Evolutionary conservation across 1,140 invertebrate species (phyloP), one percentile per base, ranked within the genome.

Genomic region (Cecropterus lyciades): DNA sequence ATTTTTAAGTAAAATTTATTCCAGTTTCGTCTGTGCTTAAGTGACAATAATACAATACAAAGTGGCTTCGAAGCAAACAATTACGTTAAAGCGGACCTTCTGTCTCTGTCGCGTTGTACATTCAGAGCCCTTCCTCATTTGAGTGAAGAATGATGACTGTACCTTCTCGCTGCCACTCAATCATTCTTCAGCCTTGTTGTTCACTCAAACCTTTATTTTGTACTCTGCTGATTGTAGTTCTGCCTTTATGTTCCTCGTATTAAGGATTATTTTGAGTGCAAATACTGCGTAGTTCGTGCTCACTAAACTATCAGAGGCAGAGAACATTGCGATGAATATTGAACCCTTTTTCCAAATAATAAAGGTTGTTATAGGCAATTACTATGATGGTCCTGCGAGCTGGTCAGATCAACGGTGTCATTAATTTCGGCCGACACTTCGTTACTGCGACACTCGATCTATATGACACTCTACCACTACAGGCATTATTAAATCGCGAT

Each of bases 371-470:
- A 27, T 3, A 33, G 30, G 15, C 20, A 14, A 1, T 16, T 1
- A 46, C 43, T 16, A 10, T 20, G 2, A 9, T 0, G 16, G 37
- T 42, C 3, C 10, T 43, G 45, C 8, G 30, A 45, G 45, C 30
- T 30, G 15, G 59, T 24, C 59, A 42, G 59, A 52, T 62, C 59
- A 62, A 13, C 48, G 30, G 20, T 51, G 59, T 52, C 46, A 63
- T 52, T 42, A 63, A 63, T 63, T 48, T 51, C 37, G 1, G 33
- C 16, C 59, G 59, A 63, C 48, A 63, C 59, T 63, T 63, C 59
- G 59, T 63, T 63, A 51, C 46, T 20, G 59, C 48, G 59, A 63
- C 59, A 42, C 46, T 63, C 48, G 46, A 63, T 63, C 46, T 62
- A 62, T 62, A 49, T 49, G 45, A 62, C 57, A 52, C n/a, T 11